These are phyloP conservation scores for Polydrusus pterygomalis DNA, from an alignment of 2,888 invertebrate genomes.

Conservation along the genomic window DNA sequence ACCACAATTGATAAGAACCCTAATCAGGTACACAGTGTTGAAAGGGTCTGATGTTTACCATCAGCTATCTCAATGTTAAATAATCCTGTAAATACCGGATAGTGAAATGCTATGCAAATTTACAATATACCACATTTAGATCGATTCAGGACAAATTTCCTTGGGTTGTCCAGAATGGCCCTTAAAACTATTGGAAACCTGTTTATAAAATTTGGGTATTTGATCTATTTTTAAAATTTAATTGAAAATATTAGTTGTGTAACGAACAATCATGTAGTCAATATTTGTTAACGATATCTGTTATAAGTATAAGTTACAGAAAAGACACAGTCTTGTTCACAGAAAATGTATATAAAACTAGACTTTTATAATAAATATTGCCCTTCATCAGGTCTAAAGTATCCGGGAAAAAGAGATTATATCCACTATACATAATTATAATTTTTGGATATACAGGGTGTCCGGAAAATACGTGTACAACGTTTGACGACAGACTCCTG, in stretches of 20 bases:
- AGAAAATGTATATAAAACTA: too few relatives aligned
- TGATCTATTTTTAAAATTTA: not conserved
- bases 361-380: too few relatives aligned
- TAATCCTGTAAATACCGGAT: not conserved
- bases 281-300: too few relatives aligned
- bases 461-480: too few relatives aligned
- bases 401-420: too few relatives aligned
- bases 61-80: not conserved
- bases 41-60: not conserved
- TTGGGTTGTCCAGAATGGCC: not conserved
- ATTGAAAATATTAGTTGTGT: not conserved
- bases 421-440: too few relatives aligned
- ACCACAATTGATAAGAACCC: not conserved
- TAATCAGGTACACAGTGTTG: not conserved
- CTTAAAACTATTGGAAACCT: not conserved
- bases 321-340: too few relatives aligned
- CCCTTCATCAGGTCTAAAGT: too few relatives aligned
- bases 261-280: not conserved
- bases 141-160: conserved; percentile 7
- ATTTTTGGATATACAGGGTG: too few relatives aligned
- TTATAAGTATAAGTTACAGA: too few relatives aligned
- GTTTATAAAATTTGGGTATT: not conserved
- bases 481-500: too few relatives aligned
- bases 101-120: not conserved
- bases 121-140: not conserved